Conservation (phyloP, 2,113 vertebrate species). For the Myotis yumanensis region DNA sequence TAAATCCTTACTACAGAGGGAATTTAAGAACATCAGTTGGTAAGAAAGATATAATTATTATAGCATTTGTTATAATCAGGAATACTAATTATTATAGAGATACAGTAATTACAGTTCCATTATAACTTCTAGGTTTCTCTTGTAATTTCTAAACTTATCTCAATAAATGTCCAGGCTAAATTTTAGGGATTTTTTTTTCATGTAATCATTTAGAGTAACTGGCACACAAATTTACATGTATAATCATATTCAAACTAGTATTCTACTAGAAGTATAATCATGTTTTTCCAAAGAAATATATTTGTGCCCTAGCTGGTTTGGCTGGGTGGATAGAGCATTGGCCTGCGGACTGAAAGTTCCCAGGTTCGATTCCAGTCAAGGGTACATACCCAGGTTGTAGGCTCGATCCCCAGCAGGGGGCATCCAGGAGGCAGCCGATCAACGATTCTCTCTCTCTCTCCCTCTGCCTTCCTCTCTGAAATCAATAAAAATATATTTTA, state of each 20-base stretch:
- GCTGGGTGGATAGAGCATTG: too few relatives aligned
- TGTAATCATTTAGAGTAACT: slow-evolving; percentile 30
- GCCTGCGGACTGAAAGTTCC: too few relatives aligned
- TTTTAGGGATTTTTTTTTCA: slow-evolving; percentile 7
- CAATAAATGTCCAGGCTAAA: slow-evolving; percentile 23
- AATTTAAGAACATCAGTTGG: slow-evolving; percentile 43
- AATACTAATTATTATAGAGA: neutral
- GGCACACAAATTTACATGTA: neutral
- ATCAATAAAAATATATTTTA: too few relatives aligned
- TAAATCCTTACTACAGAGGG: slow-evolving; percentile 53
- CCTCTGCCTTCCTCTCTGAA: too few relatives aligned
- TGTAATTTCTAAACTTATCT: slow-evolving; percentile 54
- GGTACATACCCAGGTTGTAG: too few relatives aligned
- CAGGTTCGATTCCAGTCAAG: too few relatives aligned
- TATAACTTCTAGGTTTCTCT: slow-evolving; percentile 29
- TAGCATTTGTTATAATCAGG: slow-evolving; percentile 24
- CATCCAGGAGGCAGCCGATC: too few relatives aligned
- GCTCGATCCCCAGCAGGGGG: too few relatives aligned
- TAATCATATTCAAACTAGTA: neutral
- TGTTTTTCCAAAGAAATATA: neutral
- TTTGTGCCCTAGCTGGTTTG: too few relatives aligned
- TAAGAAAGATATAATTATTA: slow-evolving; percentile 48
- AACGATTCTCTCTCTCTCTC: too few relatives aligned
- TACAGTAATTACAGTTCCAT: slow-evolving; percentile 22
- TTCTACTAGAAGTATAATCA: neutral